These are phyloP conservation scores for Novumbra hubbsi DNA, from an alignment of 2,797 vertebrate species.

Conservation along the genomic window DNA sequence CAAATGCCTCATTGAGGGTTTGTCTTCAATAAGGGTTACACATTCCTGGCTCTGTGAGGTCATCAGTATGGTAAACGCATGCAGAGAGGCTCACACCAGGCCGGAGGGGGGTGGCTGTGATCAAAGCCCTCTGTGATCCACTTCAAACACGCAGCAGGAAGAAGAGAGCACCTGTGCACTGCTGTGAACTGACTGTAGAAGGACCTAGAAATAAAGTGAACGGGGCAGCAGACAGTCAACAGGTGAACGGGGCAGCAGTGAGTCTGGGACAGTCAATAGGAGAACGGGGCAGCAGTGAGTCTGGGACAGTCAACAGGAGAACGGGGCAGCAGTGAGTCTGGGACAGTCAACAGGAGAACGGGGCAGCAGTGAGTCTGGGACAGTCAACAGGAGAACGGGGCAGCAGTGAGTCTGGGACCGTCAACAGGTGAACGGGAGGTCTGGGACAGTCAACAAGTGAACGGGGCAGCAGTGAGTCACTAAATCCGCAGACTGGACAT, in stretches of 20 bases:
- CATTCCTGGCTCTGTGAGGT: slow-evolving; percentile 64
- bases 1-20: slow-evolving; percentile 28
- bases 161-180: slow-evolving; percentile 58
- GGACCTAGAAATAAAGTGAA: slow-evolving; percentile 22
- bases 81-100: slow-evolving; percentile 33
- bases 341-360: neutral
- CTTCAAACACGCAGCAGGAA: slow-evolving; percentile 56
- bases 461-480: neutral
- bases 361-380: neutral
- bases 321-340: no score
- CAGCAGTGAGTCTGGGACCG: neutral
- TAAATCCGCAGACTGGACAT: neutral
- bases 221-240: slow-evolving; percentile 2
- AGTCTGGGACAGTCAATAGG: no score
- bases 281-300: neutral
- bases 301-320: slow-evolving; percentile 13
- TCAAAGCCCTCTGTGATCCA: slow-evolving; percentile 68
- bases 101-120: slow-evolving; percentile 28
- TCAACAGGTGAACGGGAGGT: neutral
- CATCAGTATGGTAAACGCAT: slow-evolving; percentile 69
- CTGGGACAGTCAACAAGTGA: neutral
- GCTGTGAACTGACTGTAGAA: slow-evolving; percentile 42
- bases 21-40: slow-evolving; percentile 38
- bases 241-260: no score
- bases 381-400: slow-evolving; percentile 1